Percentiles rank a stretch among this genome's conserved stretches.
phyloP scores from a whole-genome alignment of 2,888 invertebrate genomes.

The Lacanobia wlatinum region DNA sequence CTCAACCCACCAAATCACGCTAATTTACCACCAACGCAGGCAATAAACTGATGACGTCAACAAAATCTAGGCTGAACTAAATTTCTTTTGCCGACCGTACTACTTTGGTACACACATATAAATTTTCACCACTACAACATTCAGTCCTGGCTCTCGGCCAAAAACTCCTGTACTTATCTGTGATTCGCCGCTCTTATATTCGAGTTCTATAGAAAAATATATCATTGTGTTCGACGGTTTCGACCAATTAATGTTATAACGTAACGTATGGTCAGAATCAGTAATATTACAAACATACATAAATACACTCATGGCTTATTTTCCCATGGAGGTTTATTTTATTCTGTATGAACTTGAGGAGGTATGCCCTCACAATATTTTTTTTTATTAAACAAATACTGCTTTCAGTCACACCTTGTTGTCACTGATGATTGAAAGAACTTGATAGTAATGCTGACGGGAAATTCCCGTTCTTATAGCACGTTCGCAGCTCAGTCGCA shows the following conservation, averaged over 20 bases:
- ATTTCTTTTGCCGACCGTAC: constrained; percentile 72
- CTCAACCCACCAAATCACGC: constrained; percentile 21
- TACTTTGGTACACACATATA: constrained; percentile 77
- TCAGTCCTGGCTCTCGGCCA: constrained; percentile 81
- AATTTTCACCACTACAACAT: constrained; percentile 81
- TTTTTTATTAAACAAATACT: too few species aligned
- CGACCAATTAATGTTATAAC: constrained; percentile 41
- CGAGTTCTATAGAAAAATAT: constrained; percentile 70
- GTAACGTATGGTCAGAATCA: constrained; percentile 1
- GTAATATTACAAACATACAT: not conserved
- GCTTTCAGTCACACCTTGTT: too few species aligned
- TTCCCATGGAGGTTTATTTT: not conserved
- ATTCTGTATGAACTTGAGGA: not conserved
- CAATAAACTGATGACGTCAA: constrained; percentile 49
- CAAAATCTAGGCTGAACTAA: constrained; percentile 56
- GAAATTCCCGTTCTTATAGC: too few species aligned
- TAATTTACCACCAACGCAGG: constrained; percentile 43
- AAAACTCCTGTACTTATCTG: constrained; percentile 70
- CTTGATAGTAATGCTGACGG: too few species aligned
- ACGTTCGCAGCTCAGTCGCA: too few species aligned
- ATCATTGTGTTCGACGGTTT: constrained; percentile 55
- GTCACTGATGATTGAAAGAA: not conserved
- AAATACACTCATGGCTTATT: not conserved
- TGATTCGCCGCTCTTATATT: constrained; percentile 73
- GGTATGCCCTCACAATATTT: too few species aligned